Conservation (phyloP, 1,140 invertebrate genomes). For the Octopus bimaculoides region DNA sequence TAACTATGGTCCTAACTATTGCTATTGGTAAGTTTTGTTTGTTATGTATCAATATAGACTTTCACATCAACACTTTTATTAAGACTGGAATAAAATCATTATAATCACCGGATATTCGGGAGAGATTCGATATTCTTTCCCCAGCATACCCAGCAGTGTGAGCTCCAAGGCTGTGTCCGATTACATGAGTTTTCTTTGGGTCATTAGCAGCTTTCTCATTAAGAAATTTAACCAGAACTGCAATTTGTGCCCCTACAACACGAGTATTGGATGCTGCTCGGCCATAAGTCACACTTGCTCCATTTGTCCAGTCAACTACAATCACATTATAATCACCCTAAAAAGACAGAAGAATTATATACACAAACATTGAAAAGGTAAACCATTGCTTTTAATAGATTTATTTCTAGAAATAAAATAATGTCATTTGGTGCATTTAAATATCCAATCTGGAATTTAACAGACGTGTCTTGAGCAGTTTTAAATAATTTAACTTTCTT, state of each 20-base stretch:
- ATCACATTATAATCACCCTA: slow-evolving; percentile 70
- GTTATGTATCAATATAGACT: neutral
- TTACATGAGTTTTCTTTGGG: slow-evolving; percentile 65
- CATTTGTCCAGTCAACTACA: slow-evolving; percentile 90
- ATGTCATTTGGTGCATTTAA: neutral
- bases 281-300: slow-evolving; percentile 82
- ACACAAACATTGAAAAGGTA: neutral
- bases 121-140: slow-evolving; percentile 75
- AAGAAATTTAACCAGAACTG: slow-evolving; percentile 65
- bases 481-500: neutral
- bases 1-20: neutral
- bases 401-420: neutral
- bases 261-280: slow-evolving; percentile 87
- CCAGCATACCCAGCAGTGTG: slow-evolving; percentile 87
- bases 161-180: slow-evolving; percentile 88
- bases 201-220: slow-evolving; percentile 16
- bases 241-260: slow-evolving; percentile 84
- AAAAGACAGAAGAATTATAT: neutral
- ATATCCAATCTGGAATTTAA: neutral
- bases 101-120: slow-evolving; percentile 65
- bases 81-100: no score
- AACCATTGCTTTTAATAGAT: neutral
- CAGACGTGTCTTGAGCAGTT: neutral
- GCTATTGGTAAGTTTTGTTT: neutral
- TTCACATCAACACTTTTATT: neutral